Base-by-base conservation (phyloP, 2,797 vertebrate species). In the Phoeniculus purpureus region DNA sequence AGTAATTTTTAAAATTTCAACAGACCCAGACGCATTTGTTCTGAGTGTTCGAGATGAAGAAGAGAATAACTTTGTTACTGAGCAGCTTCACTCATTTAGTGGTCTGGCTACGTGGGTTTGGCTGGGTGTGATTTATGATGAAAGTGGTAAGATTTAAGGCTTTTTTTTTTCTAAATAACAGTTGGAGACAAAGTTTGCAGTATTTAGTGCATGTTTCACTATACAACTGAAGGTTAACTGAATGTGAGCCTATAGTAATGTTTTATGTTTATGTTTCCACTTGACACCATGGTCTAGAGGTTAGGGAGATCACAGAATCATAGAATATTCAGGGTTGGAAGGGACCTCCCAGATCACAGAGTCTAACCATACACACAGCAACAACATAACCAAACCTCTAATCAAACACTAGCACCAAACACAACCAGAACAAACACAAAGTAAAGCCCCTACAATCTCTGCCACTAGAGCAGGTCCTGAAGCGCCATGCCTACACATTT, bases 31-130 rank as follows among this genome's bases (percentile, higher is more conserved):
- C n/a, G 98, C 99, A 20, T 97, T 97, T 76, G 96, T 98, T 95
- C 96, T 99, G 34, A 99, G 94, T 27, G 98, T 99, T 96, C 97
- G 98, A 87, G 97, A 98, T 90, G 97, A 97, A 71, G 96, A 98
- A 32, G 99, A 99, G 96, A 99, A 99, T 54, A 78, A 96, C 50
- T 99, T 99, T 68, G 97, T 99, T 82, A 96, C 60, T 72, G 95
- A 98, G 54, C 98, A 99, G 72, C 98, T 99, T 56, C 47, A 91
- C 26, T 97, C 98, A 1, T 99, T 98, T 95, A 94, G 96, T 20
- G 97, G 97, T 54, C 93, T 99, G 94, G 98, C 97, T 40, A 95
- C 96, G 5, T 99, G 98, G 97, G 97, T 99, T n/a, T 98, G 98
- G 97, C 96, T 99, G 81, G 98, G 98, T 52, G 62, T 99, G 79